Base-by-base conservation (phyloP, 1,140 invertebrate species). In the Steinernema feltiae region DNA sequence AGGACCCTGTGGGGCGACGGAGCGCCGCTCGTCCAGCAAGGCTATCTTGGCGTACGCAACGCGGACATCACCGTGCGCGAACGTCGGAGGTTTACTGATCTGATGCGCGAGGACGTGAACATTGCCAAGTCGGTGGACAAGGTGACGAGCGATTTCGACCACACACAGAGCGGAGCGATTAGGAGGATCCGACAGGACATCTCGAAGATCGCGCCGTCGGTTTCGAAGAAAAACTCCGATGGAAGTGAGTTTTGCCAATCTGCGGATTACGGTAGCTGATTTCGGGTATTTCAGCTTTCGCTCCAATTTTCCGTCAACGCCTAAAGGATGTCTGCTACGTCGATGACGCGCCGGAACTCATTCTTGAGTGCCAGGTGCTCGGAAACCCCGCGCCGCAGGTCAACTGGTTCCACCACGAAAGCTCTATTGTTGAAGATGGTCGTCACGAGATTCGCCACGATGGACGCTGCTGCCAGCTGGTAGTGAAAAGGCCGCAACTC, bases 331-430 rank as follows among this genome's bases (percentile, higher is more conserved):
- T 91, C 3, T 92, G 93, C 3, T 92, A 96, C 76, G 89, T 91
- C 31, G 91, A 93, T 73, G 92, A 92, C 18, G 91, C 92, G 1
- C 32, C 48, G 81, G 90, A 90, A 15, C 91, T 92, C 0, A 91
- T 92, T 77, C 88, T 97, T 2, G 90, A 90, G 12, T 97, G 94
- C 87, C 91, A 91, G 70, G 93, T 93, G 1, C 92, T 94, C 1
- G 94, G 94, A 0, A 92, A 93, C 82, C 95, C 95, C 0, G 91
- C 92, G 82, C 94, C 95, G 0, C 88, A 90, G 53, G 91, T 98
- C n/a, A 93, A 95, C 79, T 99, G 96, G 95, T 98, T 87, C 74
- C 85, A 87, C 48, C 88, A 89, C 72, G 89, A 89, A 76, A 87
- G 87, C 63, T 78, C 85, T 17, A 73, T 89, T 0, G 79, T 81